These are phyloP conservation scores for Litocranius walleri DNA, from an alignment of 2,113 vertebrate species.

Conservation along the genomic window DNA sequence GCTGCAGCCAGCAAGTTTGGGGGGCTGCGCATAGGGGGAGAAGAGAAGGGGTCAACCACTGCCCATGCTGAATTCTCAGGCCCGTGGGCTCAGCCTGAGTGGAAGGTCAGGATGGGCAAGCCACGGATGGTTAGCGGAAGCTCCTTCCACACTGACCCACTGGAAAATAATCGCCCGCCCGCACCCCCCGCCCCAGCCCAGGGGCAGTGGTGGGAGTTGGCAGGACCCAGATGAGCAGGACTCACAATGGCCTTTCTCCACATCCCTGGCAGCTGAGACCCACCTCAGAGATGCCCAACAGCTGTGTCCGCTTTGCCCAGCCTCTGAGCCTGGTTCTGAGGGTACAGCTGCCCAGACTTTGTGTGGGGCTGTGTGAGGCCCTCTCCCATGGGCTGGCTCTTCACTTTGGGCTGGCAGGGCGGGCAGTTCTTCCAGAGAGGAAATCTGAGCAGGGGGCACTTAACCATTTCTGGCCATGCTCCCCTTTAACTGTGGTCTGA, in stretches of 20 bases:
- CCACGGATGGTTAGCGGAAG: not conserved
- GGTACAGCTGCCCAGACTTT: slow-evolving; percentile 53
- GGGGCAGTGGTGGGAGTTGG: slow-evolving; percentile 26
- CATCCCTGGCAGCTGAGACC: slow-evolving; percentile 66
- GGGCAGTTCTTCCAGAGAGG: not conserved
- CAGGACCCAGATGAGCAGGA: not conserved
- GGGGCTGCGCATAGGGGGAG: not conserved
- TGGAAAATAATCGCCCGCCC: not conserved
- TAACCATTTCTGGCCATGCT: not conserved
- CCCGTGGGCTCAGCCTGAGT: not conserved
- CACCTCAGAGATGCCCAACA: slow-evolving; percentile 69
- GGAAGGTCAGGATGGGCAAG: not conserved
- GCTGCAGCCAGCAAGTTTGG: slow-evolving; percentile 31
- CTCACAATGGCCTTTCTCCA: slow-evolving; percentile 50
- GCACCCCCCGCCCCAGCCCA: not conserved
- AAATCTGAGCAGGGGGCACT: not conserved
- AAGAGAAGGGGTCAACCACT: not conserved
- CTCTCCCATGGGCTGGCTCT: not conserved
- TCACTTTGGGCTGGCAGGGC: not conserved
- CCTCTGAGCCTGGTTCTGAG: slow-evolving; percentile 5
- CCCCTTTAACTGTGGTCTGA: not conserved
- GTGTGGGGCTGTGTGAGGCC: not conserved
- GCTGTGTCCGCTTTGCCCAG: slow-evolving; percentile 57
- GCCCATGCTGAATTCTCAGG: not conserved
- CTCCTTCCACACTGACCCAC: not conserved